Evolutionary conservation across 2,113 vertebrate species (phyloP).

Genomic region (Laterallus jamaicensis): DNA sequence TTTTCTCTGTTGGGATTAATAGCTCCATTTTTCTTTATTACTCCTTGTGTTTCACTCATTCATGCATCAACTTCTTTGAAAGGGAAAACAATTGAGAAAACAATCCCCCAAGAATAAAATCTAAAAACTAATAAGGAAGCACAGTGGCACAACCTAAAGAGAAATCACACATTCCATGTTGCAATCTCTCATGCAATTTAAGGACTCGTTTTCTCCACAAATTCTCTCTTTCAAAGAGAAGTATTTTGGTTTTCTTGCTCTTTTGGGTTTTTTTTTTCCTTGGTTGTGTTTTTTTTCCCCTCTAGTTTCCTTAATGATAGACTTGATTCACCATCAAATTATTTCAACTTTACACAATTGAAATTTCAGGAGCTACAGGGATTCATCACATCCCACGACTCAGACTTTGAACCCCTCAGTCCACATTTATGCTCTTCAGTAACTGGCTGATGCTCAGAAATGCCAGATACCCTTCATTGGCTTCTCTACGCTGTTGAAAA

Average conservation of each 20-base stretch:
- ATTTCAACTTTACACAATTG: neutral
- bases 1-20: slow-evolving; percentile 46
- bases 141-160: neutral
- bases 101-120: neutral
- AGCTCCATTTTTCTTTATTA: slow-evolving; percentile 55
- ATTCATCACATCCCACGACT: neutral
- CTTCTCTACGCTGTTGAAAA: neutral
- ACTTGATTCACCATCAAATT: neutral
- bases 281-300: neutral
- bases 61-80: slow-evolving; percentile 27
- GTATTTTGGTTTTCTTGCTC: too few relatives aligned
- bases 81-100: slow-evolving; percentile 30
- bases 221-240: neutral
- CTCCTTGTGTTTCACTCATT: slow-evolving; percentile 23
- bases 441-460: neutral
- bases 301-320: neutral
- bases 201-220: neutral
- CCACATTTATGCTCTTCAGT: neutral
- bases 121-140: neutral
- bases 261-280: too few relatives aligned
- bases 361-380: neutral
- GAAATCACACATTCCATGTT: neutral
- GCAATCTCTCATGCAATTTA: neutral
- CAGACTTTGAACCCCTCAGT: neutral
- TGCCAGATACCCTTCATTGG: neutral